Conservation (phyloP, 2,113 vertebrate species). For the Labrus mixtus region DNA sequence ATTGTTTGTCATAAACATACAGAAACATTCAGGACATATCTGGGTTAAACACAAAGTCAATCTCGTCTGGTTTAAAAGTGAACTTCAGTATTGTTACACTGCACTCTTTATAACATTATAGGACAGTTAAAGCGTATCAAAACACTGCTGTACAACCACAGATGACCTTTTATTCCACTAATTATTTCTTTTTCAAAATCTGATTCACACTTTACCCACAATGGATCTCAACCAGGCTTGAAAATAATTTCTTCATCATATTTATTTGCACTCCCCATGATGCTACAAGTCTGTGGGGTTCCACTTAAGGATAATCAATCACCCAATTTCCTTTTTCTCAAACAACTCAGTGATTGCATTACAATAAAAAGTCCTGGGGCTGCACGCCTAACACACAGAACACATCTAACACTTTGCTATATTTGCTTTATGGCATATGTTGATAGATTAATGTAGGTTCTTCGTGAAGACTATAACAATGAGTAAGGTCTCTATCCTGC, state of each 20-base stretch:
- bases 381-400: neutral
- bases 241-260: neutral
- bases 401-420: too few species aligned
- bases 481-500: too few species aligned
- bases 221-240: neutral
- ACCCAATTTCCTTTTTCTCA: neutral
- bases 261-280: neutral
- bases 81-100: neutral
- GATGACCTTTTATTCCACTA: neutral
- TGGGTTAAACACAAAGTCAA: neutral
- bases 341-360: slow-evolving; percentile 1
- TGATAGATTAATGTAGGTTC: too few species aligned
- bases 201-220: neutral
- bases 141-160: too few species aligned
- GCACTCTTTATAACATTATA: neutral
- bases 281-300: neutral
- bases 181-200: neutral
- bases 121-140: neutral
- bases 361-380: neutral
- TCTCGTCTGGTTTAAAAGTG: neutral
- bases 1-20: neutral
- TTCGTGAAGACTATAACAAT: too few species aligned
- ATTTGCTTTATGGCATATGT: too few species aligned
- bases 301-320: neutral
- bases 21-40: neutral